Percentiles rank a stretch among this genome's conserved stretches.
These are phyloP conservation scores for Eumacrocentrus americanus DNA, from an alignment of 2,888 invertebrate genomes.

Conservation along the genomic window DNA sequence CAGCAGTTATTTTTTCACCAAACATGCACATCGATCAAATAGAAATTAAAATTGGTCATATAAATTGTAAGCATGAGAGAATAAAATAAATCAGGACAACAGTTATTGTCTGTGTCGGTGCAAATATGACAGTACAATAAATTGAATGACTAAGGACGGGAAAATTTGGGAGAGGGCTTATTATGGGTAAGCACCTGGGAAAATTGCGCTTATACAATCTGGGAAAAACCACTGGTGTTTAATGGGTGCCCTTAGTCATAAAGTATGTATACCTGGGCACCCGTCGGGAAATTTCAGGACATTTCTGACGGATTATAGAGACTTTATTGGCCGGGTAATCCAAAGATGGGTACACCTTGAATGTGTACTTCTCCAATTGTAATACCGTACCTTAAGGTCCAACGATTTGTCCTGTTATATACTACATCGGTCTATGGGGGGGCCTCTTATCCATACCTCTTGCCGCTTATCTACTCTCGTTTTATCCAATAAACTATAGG, in stretches of 20 bases:
- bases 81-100: background rate
- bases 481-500: too few relatives aligned
- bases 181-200: background rate
- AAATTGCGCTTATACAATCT: conserved; percentile 29
- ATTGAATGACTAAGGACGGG: background rate
- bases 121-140: too few relatives aligned
- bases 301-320: conserved; percentile 36
- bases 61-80: background rate
- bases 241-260: conserved; percentile 24
- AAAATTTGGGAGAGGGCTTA: conserved; percentile 5
- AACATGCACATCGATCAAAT: too few relatives aligned
- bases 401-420: too few relatives aligned
- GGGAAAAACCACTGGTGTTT: conserved; percentile 32
- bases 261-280: conserved; percentile 35
- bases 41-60: too few relatives aligned
- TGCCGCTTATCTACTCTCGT: too few relatives aligned
- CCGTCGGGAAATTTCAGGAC: conserved; percentile 28
- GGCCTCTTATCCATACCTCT: too few relatives aligned
- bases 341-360: conserved; percentile 27
- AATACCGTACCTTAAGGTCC: too few relatives aligned
- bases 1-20: too few relatives aligned
- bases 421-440: too few relatives aligned
- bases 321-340: conserved; percentile 46
- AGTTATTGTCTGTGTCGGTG: too few relatives aligned
- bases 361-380: too few relatives aligned